phyloP scores from a whole-genome alignment of 2,797 vertebrate genomes.

The Tenualosa ilisha region DNA sequence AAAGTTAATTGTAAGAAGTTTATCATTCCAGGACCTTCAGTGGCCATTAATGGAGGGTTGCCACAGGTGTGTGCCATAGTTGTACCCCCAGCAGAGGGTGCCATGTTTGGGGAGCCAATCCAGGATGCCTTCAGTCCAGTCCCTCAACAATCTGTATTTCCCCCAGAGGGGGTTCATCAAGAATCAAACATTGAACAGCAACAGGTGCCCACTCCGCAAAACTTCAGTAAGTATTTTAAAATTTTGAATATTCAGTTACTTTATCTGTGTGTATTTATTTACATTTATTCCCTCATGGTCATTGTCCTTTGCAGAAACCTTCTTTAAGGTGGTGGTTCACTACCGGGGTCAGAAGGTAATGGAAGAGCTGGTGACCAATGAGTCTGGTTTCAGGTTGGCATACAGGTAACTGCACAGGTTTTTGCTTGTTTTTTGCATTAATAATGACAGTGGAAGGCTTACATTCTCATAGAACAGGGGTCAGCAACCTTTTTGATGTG shows the following conservation, averaged over 20 bases:
- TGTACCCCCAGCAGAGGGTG: background rate
- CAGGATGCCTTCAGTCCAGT: background rate
- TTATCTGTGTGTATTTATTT: background rate
- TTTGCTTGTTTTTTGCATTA: too few species aligned
- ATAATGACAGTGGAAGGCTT: too few species aligned
- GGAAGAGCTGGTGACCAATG: slow-evolving; percentile 67
- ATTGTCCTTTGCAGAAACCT: slow-evolving; percentile 64
- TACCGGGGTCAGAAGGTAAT: slow-evolving; percentile 79
- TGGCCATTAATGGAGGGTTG: background rate
- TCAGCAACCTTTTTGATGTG: too few species aligned
- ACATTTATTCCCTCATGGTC: background rate
- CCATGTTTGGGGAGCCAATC: background rate
- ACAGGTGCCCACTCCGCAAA: background rate
- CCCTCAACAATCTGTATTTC: background rate
- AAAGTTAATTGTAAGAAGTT: background rate
- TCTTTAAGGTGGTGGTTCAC: slow-evolving; percentile 75
- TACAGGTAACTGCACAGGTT: slow-evolving; percentile 60
- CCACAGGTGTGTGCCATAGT: background rate
- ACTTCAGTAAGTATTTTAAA: background rate
- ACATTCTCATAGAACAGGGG: too few species aligned
- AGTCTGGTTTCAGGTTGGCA: slow-evolving; percentile 74
- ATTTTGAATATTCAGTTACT: too few species aligned
- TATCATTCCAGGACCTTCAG: background rate
- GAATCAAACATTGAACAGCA: background rate
- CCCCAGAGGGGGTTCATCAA: background rate